Base-by-base conservation (phyloP, 2,888 invertebrate species). In the Diaperis boleti region DNA sequence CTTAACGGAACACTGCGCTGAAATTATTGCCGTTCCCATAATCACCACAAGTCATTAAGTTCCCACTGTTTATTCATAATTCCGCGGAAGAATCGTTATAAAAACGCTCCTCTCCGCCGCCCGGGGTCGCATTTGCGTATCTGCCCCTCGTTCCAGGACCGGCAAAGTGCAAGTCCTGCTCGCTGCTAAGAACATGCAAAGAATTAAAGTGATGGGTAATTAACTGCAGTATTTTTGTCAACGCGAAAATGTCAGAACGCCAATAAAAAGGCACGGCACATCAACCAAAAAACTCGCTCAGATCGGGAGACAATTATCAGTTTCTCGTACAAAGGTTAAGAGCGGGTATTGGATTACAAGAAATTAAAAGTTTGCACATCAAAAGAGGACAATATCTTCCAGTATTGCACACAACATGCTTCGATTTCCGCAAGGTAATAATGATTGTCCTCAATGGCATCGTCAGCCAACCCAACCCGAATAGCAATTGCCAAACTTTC, bases 191-290 rank as follows among this genome's bases (percentile, higher is more conserved):
- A 74, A 74, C 73, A 78, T 76, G 74, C 72, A 75, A 73, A 72
- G 72, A 77, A 78, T 78, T 75, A 75, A 76, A 75, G 78, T 79
- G 79, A 79, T 79, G 81, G 81, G 81, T 81, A 81, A 81, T 81
- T 81, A 81, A 79, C 79, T 79, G 77, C 79, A 77, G 76, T 77
- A 78, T 78, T 81, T 79, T 79, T 75, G 76, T 77, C 72, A 69
- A 75, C 73, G n/a, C n/a, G 76, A 78, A 85, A 85, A 85, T 84
- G 84, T 84, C 84, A 84, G 78, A 72, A 75, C 77, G 77, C 81
- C 82, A 80, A 84, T 84, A 84, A 84, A 84, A 84, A 83, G 80
- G 78, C 82, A 83, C 78, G 82, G 81, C 77, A 83, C 81, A 62
- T 62, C 62, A 62, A 62, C 17, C 62, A 61, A 61, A 50, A 50